Percentiles rank a stretch among this genome's conserved stretches.
Conservation (phyloP, 2,797 vertebrate genomes). For the Antrozous pallidus region DNA sequence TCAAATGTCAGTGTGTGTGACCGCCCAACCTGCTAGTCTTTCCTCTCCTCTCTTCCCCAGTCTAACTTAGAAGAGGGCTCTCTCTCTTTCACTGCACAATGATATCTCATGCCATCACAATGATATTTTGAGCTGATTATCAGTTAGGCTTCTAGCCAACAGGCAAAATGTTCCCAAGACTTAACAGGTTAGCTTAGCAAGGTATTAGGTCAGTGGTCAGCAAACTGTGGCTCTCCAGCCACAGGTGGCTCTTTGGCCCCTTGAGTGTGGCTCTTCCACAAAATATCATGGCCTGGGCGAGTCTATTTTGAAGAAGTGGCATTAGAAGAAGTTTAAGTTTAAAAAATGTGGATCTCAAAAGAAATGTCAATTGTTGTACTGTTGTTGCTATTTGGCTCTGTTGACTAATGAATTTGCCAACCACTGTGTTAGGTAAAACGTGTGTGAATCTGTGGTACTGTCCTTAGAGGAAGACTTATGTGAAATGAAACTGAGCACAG, state of each 20-base stretch:
- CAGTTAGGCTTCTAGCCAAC: background rate
- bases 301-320: too few species aligned
- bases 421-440: background rate
- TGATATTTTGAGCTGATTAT: background rate
- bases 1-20: background rate
- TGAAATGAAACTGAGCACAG: background rate
- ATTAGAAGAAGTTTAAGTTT: too few species aligned
- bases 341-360: too few species aligned
- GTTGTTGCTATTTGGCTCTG: too few species aligned
- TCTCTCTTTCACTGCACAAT: background rate
- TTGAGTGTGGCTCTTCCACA: too few species aligned
- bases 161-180: background rate
- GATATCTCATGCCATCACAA: background rate
- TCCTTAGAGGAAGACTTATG: background rate
- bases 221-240: too few species aligned
- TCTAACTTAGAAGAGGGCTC: background rate
- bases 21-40: background rate
- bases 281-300: too few species aligned
- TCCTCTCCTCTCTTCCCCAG: background rate
- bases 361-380: too few species aligned
- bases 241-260: too few species aligned
- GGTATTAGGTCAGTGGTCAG: background rate
- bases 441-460: too few species aligned
- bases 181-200: background rate
- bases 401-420: too few species aligned